Evolutionary conservation across 2,113 vertebrate species (phyloP).

Genomic region (Solea senegalensis): DNA sequence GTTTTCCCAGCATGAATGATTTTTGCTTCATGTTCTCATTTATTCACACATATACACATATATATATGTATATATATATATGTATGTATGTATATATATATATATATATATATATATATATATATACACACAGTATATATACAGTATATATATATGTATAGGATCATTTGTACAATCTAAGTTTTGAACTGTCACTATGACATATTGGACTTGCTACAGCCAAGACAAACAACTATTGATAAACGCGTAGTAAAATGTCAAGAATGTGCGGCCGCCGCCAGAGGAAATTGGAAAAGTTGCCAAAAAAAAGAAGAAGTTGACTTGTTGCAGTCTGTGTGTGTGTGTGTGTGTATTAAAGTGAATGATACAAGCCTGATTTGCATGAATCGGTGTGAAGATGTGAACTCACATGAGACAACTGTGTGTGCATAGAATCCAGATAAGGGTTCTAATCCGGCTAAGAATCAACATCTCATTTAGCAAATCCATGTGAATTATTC

Average conservation of each 20-base stretch:
- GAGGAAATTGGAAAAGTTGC: constrained; percentile 27
- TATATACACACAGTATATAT: no score
- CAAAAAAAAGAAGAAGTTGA: constrained; percentile 29
- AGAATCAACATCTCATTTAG: constrained; percentile 47
- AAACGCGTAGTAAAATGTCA: constrained; percentile 22
- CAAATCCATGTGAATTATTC: constrained; percentile 42
- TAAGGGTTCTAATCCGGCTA: constrained; percentile 32
- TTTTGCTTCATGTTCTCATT: not conserved
- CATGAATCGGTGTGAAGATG: constrained; percentile 21
- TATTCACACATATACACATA: no score
- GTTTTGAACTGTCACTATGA: constrained; percentile 4
- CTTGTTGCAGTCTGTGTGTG: constrained; percentile 7
- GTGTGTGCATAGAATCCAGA: constrained; percentile 33
- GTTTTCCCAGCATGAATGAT: not conserved
- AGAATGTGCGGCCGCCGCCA: not conserved
- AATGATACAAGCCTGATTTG: constrained; percentile 21
- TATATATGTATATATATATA: no score
- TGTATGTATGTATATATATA: no score
- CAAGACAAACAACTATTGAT: constrained; percentile 8
- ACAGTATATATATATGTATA: not conserved
- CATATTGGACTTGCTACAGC: not conserved
- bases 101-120: no score
- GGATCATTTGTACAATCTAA: not conserved
- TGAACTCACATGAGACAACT: constrained; percentile 25
- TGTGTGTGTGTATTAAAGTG: constrained; percentile 29